Evolutionary conservation across 2,797 vertebrate species (phyloP), one percentile per base, ranked within the genome.

Genomic region (Lophotriccus pileatus): DNA sequence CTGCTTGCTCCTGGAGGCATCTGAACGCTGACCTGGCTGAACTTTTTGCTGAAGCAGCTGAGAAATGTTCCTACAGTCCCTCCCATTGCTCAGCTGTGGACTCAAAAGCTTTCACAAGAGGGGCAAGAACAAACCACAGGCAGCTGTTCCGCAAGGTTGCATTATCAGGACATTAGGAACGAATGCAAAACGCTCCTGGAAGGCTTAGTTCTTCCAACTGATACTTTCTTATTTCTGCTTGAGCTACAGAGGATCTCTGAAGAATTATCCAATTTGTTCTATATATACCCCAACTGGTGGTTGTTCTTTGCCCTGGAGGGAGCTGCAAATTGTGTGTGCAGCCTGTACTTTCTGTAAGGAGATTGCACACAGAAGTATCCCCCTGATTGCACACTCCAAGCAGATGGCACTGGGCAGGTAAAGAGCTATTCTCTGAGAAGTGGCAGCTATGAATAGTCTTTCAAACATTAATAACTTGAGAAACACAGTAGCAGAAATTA

Each of bases 401-500:
- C 79, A 94, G 95, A 96, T 82, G 94, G 77, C 90, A 82, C 0
- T 27, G 74, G 88, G 88, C 81, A 94, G 89, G 94, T 84, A 77
- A 87, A 76, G 64, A 91, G 67, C 80, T 88, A 4, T 24, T 87
- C 55, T 94, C 67, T 68, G 67, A 86, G 74, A 91, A 93, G 41
- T 2, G 5, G 68, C 47, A 34, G 66, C 85, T 70, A 74, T 8
- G 67, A 94, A 56, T 37, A 84, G 67, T 56, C 94, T 82, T 91
- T 90, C 77, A 94, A 91, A 93, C 90, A 90, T 96, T 76, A 94
- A 93, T 95, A 89, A 94, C 53, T 56, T 68, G 74, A 91, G 91
- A 91, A 90, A 87, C 56, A 60, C 41, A 93, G 80, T 78, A 72
- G 87, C 74, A 85, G 64, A 47, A 94, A 94, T 84, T 56, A 89